These are phyloP conservation scores for Drepana falcataria DNA, from an alignment of 2,888 invertebrate genomes.

Conservation along the genomic window DNA sequence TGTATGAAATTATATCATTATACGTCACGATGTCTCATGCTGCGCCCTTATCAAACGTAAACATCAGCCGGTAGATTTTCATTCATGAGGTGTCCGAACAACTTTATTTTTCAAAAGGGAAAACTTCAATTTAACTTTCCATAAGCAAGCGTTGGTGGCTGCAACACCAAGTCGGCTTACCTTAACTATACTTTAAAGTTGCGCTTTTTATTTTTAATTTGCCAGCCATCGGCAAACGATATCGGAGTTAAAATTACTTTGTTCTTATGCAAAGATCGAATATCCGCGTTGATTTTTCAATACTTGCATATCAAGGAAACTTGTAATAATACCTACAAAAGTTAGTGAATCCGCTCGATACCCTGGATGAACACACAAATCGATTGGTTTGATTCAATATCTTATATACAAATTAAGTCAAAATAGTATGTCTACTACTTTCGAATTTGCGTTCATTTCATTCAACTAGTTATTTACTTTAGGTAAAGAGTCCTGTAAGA, in stretches of 20 bases:
- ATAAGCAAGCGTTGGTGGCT: constrained; percentile 49
- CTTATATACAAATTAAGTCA: no score
- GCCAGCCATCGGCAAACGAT: constrained; percentile 50
- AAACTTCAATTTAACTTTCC: constrained; percentile 52
- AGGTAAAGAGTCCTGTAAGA: no score
- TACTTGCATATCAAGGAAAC: constrained; percentile 53
- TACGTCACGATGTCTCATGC: no score
- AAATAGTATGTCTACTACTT: no score
- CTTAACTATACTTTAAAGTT: constrained; percentile 66
- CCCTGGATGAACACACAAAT: no score
- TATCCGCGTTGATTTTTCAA: constrained; percentile 68
- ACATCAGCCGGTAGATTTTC: constrained; percentile 3
- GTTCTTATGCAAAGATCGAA: constrained; percentile 67
- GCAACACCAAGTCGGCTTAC: constrained; percentile 61
- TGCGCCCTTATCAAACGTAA: no score
- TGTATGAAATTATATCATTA: no score
- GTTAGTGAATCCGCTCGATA: no score
- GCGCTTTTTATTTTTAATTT: constrained; percentile 68
- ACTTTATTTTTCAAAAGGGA: constrained; percentile 41
- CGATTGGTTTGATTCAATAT: no score
- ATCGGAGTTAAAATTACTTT: constrained; percentile 70
- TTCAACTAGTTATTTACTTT: no score
- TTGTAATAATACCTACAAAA: constrained; percentile 42
- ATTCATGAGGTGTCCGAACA: constrained; percentile 20
- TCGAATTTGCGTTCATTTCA: no score